Evolutionary conservation across 2,888 invertebrate species (phyloP).

Genomic region (Dimorphilus gyrociliatus): DNA sequence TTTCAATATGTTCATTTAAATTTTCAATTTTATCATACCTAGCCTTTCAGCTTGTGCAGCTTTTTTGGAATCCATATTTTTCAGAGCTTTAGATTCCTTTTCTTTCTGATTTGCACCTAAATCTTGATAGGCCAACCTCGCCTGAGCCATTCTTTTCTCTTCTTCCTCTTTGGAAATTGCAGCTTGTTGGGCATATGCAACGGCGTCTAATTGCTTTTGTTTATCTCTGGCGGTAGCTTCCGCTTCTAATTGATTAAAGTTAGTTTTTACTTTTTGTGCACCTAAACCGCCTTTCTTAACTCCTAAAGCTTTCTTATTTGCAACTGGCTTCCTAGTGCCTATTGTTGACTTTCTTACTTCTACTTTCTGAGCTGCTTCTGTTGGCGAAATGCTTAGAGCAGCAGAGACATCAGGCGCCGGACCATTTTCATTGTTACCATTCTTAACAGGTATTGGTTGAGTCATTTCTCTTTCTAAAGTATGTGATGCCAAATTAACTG

Average conservation of each 20-base stretch:
- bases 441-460: conserved; percentile 7
- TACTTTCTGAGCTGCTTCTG: conserved; percentile 24
- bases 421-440: conserved; percentile 9
- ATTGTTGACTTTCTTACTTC: conserved; percentile 51
- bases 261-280: conserved; percentile 79
- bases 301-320: conserved; percentile 52
- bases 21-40: no score
- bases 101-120: conserved; percentile 40
- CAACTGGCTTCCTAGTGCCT: conserved; percentile 50
- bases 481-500: conserved; percentile 3
- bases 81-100: conserved; percentile 54
- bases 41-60: conserved; percentile 74
- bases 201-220: conserved; percentile 41
- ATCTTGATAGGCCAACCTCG: conserved; percentile 35
- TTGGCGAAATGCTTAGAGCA: conserved; percentile 36
- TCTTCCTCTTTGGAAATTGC: conserved; percentile 46
- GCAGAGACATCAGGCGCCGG: conserved; percentile 41
- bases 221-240: conserved; percentile 72
- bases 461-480: conserved; percentile 6
- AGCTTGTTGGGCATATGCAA: conserved; percentile 13
- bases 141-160: conserved; percentile 41
- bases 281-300: conserved; percentile 67
- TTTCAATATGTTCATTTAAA: no score
- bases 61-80: conserved; percentile 59
- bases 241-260: conserved; percentile 84